Percentiles rank a stretch among this genome's conserved stretches.
Evolutionary conservation across 2,797 vertebrate genomes (phyloP).

Genomic region (Neosilurus hyrtlii): DNA sequence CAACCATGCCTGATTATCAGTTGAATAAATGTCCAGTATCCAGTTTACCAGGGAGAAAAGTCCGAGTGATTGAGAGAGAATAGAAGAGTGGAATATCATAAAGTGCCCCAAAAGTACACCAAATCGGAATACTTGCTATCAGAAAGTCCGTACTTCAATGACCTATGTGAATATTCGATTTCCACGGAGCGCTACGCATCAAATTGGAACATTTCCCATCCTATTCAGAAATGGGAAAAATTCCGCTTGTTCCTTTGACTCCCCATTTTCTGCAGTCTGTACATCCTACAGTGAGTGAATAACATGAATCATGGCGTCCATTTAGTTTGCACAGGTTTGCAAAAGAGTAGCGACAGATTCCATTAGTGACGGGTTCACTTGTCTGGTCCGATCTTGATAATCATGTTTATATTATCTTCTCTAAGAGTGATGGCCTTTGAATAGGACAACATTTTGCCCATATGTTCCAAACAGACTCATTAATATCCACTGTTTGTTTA

Average conservation of each 20-base stretch:
- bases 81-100: constrained; percentile 52
- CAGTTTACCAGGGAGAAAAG: constrained; percentile 36
- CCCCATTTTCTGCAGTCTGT: not conserved
- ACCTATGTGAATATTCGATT: constrained; percentile 30
- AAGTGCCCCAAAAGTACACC: constrained; percentile 53
- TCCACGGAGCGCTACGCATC: constrained; percentile 12
- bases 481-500: constrained; percentile 44
- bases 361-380: not conserved
- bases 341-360: constrained; percentile 22
- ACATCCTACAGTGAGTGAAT: constrained; percentile 20
- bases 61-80: constrained; percentile 44
- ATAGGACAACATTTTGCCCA: constrained; percentile 31
- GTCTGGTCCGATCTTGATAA: constrained; percentile 16
- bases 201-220: constrained; percentile 25
- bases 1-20: constrained; percentile 51
- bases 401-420: constrained; percentile 27
- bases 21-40: constrained; percentile 38
- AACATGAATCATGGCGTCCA: constrained; percentile 19
- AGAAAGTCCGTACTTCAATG: constrained; percentile 32
- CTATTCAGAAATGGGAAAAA: constrained; percentile 5
- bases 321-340: constrained; percentile 31
- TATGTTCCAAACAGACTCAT: constrained; percentile 42
- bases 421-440: constrained; percentile 19
- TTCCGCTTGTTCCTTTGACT: constrained; percentile 46
- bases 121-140: constrained; percentile 37